phyloP scores from a whole-genome alignment of 2,113 vertebrate species.

The Lophochroa leadbeateri region DNA sequence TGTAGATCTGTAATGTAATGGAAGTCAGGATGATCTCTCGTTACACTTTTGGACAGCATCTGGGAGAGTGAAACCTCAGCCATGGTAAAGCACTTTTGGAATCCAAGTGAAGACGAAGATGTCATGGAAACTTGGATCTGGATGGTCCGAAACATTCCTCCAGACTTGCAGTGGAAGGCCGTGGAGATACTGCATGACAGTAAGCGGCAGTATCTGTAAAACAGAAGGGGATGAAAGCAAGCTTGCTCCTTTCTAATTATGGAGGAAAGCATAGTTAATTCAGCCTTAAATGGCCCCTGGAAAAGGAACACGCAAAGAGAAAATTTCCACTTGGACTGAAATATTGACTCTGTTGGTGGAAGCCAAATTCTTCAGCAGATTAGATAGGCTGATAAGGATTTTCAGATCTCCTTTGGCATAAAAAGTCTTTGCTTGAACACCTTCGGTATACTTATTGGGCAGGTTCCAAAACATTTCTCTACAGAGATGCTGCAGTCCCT shows the following conservation, averaged over 20 bases:
- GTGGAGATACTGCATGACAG: background rate
- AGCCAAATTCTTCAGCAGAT: constrained; percentile 47
- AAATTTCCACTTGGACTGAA: constrained; percentile 40
- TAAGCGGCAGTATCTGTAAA: constrained; percentile 47
- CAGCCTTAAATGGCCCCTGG: constrained; percentile 39
- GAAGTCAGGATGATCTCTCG: background rate
- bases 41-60: background rate
- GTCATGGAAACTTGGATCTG: constrained; percentile 16
- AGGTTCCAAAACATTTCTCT: constrained; percentile 27
- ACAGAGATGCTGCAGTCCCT: constrained; percentile 6
- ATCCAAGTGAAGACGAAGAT: constrained; percentile 39
- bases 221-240: constrained; percentile 23
- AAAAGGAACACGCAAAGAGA: constrained; percentile 9
- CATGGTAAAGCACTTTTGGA: constrained; percentile 22
- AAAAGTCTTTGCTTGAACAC: constrained; percentile 18
- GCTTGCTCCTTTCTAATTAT: constrained; percentile 17
- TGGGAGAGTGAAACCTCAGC: constrained; percentile 9
- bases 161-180: constrained; percentile 4
- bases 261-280: background rate
- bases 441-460: background rate
- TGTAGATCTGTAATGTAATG: background rate
- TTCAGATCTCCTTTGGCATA: constrained; percentile 10
- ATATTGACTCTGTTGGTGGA: background rate
- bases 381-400: constrained; percentile 16
- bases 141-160: background rate